Conservation (phyloP, 1,140 invertebrate species). For the Pseudobourletiella spinata region DNA sequence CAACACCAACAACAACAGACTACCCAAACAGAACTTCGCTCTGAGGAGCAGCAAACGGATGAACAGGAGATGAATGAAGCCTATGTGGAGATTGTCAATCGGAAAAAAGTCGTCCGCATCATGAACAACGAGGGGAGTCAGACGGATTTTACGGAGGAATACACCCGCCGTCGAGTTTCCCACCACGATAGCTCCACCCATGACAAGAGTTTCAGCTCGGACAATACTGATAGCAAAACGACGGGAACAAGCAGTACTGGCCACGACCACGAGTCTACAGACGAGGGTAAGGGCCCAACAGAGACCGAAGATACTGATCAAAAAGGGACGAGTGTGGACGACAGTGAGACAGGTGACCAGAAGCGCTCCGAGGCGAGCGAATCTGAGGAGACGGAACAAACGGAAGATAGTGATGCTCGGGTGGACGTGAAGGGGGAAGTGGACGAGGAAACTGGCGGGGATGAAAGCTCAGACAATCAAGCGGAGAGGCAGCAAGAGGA, state of each 20-base stretch:
- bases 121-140: not conserved
- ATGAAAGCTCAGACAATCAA: not conserved
- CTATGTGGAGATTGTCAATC: not conserved
- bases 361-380: not conserved
- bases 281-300: not conserved
- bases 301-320: not conserved
- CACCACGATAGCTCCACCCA: not conserved
- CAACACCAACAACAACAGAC: not conserved
- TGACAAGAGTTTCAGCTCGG: not conserved
- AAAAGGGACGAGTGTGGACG: not conserved
- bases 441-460: not conserved
- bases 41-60: not conserved
- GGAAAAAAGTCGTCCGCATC: not conserved
- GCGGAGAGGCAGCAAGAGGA: not conserved
- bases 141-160: not conserved
- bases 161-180: not conserved
- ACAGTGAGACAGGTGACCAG: not conserved
- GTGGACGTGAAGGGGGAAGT: not conserved
- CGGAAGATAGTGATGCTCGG: not conserved
- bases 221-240: not conserved
- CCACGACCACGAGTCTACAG: not conserved
- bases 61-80: conserved; percentile 2
- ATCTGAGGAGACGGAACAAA: not conserved
- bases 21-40: not conserved
- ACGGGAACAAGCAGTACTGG: not conserved